A percentile compares a stretch with the other conserved stretches of the same genome.
These are phyloP conservation scores for Semotilus atromaculatus DNA, from an alignment of 2,797 vertebrate genomes.

Conservation along the genomic window DNA sequence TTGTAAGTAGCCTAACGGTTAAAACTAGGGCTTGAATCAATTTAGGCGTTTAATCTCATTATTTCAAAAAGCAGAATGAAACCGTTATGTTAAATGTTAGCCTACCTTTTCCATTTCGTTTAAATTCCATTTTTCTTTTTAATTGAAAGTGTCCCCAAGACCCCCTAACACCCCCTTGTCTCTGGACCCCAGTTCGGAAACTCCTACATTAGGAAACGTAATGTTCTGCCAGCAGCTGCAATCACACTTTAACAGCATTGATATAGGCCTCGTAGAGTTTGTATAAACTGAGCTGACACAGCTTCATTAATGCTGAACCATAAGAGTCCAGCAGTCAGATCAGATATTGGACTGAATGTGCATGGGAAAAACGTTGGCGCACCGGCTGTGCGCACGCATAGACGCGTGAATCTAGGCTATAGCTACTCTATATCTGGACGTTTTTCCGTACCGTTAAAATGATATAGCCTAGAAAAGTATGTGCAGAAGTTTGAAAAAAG, in stretches of 20 bases:
- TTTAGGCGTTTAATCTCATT: background rate
- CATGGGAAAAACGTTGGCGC: conserved; percentile 36
- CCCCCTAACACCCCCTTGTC: conserved; percentile 3
- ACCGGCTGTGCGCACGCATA: conserved; percentile 21
- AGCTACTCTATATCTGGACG: background rate
- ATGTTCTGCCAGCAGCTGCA: background rate
- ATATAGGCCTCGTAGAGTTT: background rate
- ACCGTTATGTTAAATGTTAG: background rate
- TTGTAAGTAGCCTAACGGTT: background rate
- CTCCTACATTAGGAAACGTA: background rate
- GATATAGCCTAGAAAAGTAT: background rate
- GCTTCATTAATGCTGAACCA: background rate
- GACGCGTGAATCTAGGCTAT: background rate
- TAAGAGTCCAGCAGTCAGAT: background rate
- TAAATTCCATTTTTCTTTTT: background rate
- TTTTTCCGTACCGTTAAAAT: background rate
- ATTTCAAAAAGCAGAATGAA: background rate
- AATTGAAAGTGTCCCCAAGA: background rate
- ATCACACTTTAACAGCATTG: background rate
- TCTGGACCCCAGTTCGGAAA: background rate
- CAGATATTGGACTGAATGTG: conserved; percentile 37
- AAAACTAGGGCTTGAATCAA: background rate
- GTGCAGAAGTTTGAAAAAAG: background rate
- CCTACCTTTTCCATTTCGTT: background rate
- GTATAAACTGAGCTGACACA: background rate